Evolutionary conservation across 1,140 invertebrate species (phyloP), one percentile per base, ranked within the genome.

Genomic region (Oryctes rhinoceros): DNA sequence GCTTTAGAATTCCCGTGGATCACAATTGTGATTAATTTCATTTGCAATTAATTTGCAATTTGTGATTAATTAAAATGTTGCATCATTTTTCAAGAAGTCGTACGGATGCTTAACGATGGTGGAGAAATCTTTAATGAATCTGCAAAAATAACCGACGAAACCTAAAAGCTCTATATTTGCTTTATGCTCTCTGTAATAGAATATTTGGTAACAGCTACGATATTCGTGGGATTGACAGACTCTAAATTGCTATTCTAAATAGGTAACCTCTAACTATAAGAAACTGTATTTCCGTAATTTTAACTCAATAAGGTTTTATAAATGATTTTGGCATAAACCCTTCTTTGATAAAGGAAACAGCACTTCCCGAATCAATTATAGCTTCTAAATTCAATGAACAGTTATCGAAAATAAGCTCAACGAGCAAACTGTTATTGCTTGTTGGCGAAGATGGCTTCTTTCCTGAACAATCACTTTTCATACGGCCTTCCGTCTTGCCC

Each of bases 191-290:
- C 39, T 3, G 74, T 74, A n/a, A 80, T n/a, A n/a, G n/a, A n/a
- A n/a, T n/a, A n/a, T n/a, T n/a, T n/a, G n/a, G n/a, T n/a, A n/a
- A n/a, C n/a, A 30, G 71, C 15, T 35, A 47, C 24, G 35, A 80
- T 11, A 30, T 37, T 80, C 5, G 11, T n/a, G 9, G 24, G 15
- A 59, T 77, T 77, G 9, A 74, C 71, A n/a, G n/a, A n/a, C n/a
- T n/a, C 53, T 49, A 7, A 53, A 80, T 80, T 11, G 37, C 71
- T 76, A 80, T 59, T 44, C 79, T 35, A 80, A 77, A 65, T 80
- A 80, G 4, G 4, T 30, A 9, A 76, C 77, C 59, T 80, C 6
- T 13, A n/a, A 77, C 48, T 77, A 35, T 39, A 80, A 77, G 65
- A 78, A 80, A 18, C 20, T 15, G 65, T 75, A 80, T 59, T 77